Evolutionary conservation across 2,888 invertebrate species (phyloP), one percentile per base, ranked within the genome.

Genomic region (Ceratothoa steindachneri): DNA sequence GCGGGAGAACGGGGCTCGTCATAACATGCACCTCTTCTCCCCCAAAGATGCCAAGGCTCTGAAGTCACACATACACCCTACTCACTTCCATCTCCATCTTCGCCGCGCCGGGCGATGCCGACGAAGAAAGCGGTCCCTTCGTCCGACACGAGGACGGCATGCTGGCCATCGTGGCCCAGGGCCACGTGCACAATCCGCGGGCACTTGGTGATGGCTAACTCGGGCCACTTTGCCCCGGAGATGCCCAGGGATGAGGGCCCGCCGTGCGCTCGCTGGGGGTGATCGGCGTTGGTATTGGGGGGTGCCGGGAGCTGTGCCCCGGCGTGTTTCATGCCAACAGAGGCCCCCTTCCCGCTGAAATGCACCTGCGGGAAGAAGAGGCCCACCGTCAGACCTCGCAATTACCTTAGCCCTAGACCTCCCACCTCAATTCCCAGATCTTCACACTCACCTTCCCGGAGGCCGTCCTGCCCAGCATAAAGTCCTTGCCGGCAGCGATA

Each of bases 161-260:
- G 95, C 68, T 93, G 89, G 0, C 96, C 95, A 83, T 98, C 97
- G 83, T 97, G 96, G 0, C 97, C 97, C 1, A 95, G 89, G 0
- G 95, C 91, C 78, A 95, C 89, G 85, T 95, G 90, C 0, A 87
- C 85, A 74, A 92, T 88, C 82, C 89, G 90, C 0, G 90, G 90
- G 24, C 89, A 88, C 85, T 93, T 93, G 0, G 90, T 88, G 71
- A 91, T 86, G 52, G 89, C 87, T 24, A 86, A 82, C 81, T 86
- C 85, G 1, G 83, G 82, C 86, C 86, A 86, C 77, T 22, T 72
- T 68, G 24, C 67, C 71, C 22, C 31, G 27, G 29, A 67, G 27
- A 68, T 29, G 2, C 12, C 15, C 24, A 27, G 30, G 19, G 7
- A 30, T 15, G 27, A n/a, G 15, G 30, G 12, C 15, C 1, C 30